These are phyloP conservation scores for Arremon aurantiirostris DNA, from an alignment of 2,797 vertebrate genomes.

Conservation along the genomic window DNA sequence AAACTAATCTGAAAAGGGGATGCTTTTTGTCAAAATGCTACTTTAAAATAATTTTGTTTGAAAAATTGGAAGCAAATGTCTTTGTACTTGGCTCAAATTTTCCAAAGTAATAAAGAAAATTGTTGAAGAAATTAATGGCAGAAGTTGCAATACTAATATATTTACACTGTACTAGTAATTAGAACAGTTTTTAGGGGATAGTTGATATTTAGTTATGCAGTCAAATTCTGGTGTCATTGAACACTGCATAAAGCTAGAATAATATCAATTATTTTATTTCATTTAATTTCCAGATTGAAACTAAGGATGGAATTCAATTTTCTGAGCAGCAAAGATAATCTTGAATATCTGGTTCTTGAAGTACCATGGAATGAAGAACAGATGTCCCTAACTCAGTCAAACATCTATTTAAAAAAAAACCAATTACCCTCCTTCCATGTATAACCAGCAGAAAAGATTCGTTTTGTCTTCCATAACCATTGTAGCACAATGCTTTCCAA, in stretches of 20 bases:
- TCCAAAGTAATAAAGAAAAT: background rate
- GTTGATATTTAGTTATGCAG: background rate
- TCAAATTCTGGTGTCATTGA: background rate
- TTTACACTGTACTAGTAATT: background rate
- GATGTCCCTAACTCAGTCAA: background rate
- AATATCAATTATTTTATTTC: background rate
- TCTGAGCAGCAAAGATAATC: background rate
- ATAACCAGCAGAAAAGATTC: background rate
- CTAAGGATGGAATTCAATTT: background rate
- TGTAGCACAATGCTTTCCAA: background rate
- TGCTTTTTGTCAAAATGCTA: background rate
- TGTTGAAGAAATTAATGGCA: background rate
- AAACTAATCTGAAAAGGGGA: background rate
- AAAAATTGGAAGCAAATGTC: background rate
- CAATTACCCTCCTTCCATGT: background rate
- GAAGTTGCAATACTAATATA: background rate
- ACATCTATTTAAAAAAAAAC: rapidly evolving
- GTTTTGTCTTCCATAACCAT: background rate
- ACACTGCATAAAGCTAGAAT: background rate
- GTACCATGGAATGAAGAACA: background rate
- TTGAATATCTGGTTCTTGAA: background rate
- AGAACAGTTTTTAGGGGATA: background rate
- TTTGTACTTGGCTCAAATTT: background rate
- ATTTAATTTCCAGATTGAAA: background rate
- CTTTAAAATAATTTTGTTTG: background rate